Conservation (phyloP, 2,888 invertebrate species). For the Orthosia gothica region DNA sequence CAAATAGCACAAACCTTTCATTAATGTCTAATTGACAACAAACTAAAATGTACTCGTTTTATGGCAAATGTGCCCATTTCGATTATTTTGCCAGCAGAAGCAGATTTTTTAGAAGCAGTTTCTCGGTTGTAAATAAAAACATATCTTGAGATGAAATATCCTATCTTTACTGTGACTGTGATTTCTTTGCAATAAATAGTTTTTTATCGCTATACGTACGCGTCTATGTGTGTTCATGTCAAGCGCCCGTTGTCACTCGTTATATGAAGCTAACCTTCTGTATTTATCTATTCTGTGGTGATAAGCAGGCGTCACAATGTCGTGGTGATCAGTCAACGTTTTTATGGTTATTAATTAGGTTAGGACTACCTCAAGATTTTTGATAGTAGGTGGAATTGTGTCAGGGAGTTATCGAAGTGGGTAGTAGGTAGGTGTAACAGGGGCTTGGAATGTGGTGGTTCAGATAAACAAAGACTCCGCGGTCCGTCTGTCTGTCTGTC, state of each 20-base stretch:
- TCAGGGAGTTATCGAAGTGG: slow-evolving; percentile 24
- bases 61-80: too few species aligned
- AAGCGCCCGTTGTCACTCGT: not conserved
- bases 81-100: too few species aligned
- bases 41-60: not conserved
- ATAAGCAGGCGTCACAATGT: slow-evolving; percentile 67
- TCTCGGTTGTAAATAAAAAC: not conserved
- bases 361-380: slow-evolving; percentile 59
- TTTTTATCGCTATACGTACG: not conserved
- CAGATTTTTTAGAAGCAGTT: too few species aligned
- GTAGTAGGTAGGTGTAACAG: slow-evolving; percentile 18
- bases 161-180: not conserved
- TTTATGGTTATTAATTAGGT: slow-evolving; percentile 65
- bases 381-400: slow-evolving; percentile 36
- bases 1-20: too few species aligned
- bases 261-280: not conserved
- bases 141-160: not conserved
- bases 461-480: too few species aligned
- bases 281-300: slow-evolving; percentile 21
- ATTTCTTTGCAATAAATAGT: not conserved
- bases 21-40: not conserved
- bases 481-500: too few species aligned
- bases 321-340: slow-evolving; percentile 66
- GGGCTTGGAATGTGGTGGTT: not conserved
- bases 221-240: not conserved